Evolutionary conservation across 1,140 invertebrate species (phyloP), one percentile per base, ranked within the genome.

Genomic region (Drosophila subpulchrella): DNA sequence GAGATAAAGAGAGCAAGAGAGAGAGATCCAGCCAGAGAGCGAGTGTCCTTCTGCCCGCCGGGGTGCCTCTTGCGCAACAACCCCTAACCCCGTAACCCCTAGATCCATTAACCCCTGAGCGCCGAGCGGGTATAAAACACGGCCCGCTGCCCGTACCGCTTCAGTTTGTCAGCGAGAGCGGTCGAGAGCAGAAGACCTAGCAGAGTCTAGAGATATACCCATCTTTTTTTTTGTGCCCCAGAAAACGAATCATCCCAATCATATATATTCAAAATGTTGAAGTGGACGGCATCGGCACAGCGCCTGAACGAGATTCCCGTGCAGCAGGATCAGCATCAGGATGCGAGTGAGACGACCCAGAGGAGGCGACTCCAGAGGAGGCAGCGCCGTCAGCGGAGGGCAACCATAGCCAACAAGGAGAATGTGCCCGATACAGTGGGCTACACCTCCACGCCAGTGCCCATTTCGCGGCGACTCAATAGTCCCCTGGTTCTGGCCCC

Each of bases 141-240:
- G 10, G 58, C 38, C 67, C 73, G 58, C 58, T 61, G 67, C 65
- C 76, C 59, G 77, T 51, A 56, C 54, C 63, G 41, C 73, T 77
- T 90, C 83, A 91, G 90, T 91, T 91, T 91, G 90, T 91, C 90
- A 91, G 90, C 90, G 77, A 90, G 81, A 78, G 90, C 73, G 74
- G 65, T 67, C 51, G 59, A 76, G 62, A 75, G 50, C 51, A 53
- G 73, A 32, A 34, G 50, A 36, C 32, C 32, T 20, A 61, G 34
- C 55, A 41, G 59, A 57, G 58, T 72, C 56, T 50, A 60, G 11
- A 44, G 47, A 42, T 46, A 54, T 36, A 38, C 27, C 27, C 46
- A 38, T 39, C 60, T 42, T 68, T 59, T 50, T 59, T 58, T 57
- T 57, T 7, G 38, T 50, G 39, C 48, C 56, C 30, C 55, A 32